Conservation (phyloP, 2,113 vertebrate species). For the Myotis brandtii region DNA sequence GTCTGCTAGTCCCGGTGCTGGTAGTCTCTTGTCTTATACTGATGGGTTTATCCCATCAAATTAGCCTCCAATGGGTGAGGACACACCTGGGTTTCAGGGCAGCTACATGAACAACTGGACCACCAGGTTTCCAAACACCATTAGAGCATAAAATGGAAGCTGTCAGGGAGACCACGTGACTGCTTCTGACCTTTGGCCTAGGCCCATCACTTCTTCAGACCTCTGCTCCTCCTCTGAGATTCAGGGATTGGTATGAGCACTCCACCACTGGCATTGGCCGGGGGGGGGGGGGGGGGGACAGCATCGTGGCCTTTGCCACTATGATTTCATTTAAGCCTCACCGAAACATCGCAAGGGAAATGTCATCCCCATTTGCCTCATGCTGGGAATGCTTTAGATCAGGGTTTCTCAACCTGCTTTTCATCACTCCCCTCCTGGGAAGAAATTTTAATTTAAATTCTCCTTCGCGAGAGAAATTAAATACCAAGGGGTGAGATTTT, state of each 20-base stretch:
- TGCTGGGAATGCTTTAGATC: not conserved
- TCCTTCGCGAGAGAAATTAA: constrained; percentile 35
- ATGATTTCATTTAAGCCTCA: not conserved
- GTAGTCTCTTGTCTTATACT: not conserved
- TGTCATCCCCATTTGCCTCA: not conserved
- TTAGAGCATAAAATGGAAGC: not conserved
- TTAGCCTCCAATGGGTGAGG: not conserved
- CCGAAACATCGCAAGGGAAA: not conserved
- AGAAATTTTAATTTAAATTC: constrained; percentile 48
- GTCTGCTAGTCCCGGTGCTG: rapidly evolving
- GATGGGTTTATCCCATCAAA: too few relatives aligned
- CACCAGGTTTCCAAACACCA: not conserved
- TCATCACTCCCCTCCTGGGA: not conserved
- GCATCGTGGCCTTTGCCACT: too few relatives aligned
- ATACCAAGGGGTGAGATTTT: not conserved
- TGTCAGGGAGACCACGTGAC: not conserved
- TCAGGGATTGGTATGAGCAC: rapidly evolving
- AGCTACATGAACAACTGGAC: rapidly evolving
- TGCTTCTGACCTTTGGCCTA: not conserved
- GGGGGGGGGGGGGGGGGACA: rapidly evolving
- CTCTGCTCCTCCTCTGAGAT: not conserved
- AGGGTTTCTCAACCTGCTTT: not conserved
- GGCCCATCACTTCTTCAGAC: not conserved
- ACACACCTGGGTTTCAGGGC: not conserved
- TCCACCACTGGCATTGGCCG: rapidly evolving